These are phyloP conservation scores for Lophura nycthemera DNA, from an alignment of 2,113 vertebrate species.

Conservation along the genomic window DNA sequence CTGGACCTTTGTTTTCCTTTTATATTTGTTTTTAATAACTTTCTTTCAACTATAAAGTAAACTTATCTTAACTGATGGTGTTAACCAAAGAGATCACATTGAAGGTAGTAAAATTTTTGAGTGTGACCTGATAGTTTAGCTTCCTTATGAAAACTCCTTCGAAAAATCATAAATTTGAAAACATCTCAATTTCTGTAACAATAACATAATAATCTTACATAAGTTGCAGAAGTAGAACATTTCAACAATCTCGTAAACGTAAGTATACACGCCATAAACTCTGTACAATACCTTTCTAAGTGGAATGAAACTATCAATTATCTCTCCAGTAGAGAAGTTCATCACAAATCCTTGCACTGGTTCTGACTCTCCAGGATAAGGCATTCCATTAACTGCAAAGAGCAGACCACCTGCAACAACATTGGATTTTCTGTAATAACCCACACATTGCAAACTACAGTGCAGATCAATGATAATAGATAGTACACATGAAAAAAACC, in stretches of 20 bases:
- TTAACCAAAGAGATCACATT: neutral
- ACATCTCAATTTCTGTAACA: neutral
- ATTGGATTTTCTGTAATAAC: neutral
- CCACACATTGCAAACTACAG: neutral
- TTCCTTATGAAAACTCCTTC: neutral
- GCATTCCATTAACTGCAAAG: slow-evolving; percentile 91
- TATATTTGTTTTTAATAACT: neutral
- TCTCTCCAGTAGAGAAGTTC: slow-evolving; percentile 90
- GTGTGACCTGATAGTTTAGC: neutral
- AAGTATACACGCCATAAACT: neutral
- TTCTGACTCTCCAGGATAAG: slow-evolving; percentile 74
- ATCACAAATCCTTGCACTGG: slow-evolving; percentile 91
- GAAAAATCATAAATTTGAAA: neutral
- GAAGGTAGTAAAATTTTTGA: neutral
- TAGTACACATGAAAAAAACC: neutral
- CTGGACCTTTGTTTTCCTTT: neutral
- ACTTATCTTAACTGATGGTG: neutral
- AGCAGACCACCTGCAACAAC: slow-evolving; percentile 86
- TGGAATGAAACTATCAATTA: slow-evolving; percentile 89
- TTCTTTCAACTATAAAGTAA: neutral
- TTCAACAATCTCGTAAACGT: neutral
- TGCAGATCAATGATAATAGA: neutral
- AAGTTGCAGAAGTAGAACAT: neutral
- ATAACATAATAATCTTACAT: neutral
- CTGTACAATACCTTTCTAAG: slow-evolving; percentile 80